These are phyloP conservation scores for Edolisoma coerulescens DNA, from an alignment of 2,113 vertebrate genomes.

Conservation along the genomic window DNA sequence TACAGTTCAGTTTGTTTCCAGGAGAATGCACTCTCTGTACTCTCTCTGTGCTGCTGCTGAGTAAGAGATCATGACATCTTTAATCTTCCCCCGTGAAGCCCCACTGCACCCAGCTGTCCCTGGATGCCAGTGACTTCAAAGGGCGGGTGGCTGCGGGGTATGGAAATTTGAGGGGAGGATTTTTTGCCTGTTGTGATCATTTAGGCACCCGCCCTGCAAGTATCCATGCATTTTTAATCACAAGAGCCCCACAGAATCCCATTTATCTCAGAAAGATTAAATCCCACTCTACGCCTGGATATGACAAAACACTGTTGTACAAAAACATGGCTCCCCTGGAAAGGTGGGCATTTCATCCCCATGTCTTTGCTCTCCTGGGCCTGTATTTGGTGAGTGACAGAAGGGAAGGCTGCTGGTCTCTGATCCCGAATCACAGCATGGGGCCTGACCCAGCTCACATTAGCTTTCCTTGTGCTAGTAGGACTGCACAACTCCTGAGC, in stretches of 20 bases:
- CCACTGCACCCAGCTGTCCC: neutral
- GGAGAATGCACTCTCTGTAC: neutral
- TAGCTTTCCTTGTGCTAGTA: neutral
- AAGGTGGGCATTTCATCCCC: neutral
- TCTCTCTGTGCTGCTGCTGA: neutral
- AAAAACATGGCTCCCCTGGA: neutral
- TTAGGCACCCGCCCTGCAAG: neutral
- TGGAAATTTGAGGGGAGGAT: neutral
- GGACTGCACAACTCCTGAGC: neutral
- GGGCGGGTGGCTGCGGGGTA: rapidly evolving
- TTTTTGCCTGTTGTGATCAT: neutral
- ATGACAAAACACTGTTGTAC: rapidly evolving
- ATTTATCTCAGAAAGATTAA: neutral
- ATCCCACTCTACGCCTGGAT: neutral
- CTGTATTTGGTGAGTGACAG: rapidly evolving
- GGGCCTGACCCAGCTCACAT: neutral
- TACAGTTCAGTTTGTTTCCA: neutral
- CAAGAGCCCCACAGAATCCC: neutral
- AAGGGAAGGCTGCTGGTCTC: neutral
- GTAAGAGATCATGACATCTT: neutral
- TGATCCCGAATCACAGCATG: rapidly evolving
- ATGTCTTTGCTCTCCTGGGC: neutral
- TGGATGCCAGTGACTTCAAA: neutral
- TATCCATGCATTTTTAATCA: neutral
- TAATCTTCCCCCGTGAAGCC: neutral